Base-by-base conservation (phyloP, 2,113 vertebrate species). In the Neopipo cinnamomea region DNA sequence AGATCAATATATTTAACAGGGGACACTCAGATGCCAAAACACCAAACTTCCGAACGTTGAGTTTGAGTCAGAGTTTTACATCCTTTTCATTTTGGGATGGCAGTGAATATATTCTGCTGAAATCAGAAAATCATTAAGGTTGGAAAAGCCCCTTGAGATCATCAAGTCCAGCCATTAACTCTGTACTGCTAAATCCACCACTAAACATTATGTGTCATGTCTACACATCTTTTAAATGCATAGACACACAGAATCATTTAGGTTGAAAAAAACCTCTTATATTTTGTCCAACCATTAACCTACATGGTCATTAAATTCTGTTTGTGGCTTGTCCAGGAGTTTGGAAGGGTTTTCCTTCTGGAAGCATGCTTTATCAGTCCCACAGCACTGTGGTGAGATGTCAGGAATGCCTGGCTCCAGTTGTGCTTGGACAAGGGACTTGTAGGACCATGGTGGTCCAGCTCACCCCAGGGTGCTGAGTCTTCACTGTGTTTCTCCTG, bases 361-460 rank as follows among this genome's bases (percentile, higher is more conserved):
- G 13, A 22, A 21, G 31, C 0, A 7, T 12, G 47, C 25, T 68
- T 39, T 37, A 17, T 30, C 17, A 6, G 62, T 16, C 18, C 63
- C 42, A 35, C 55, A 52, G 33, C 19, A 3, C 23, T 3, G 24
- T 2, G 6, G 5, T 15, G 67, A 49, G 83, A 5, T 8, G 15
- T 3, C 25, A 9, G 44, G 23, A 18, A 12, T 53, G 14, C 28
- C 44, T 68, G 68, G 35, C n/a, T 74, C 50, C 28, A 12, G n/a
- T 27, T 13, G 18, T 41, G 70, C 61, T 70, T 11, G 35, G 52
- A 6, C 46, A 23, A 31, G 15, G 44, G 37, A 1, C 8, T 11
- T 5, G 22, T 33, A 56, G 28, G 37, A 1, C 20, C 4, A 0
- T 0, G 3, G 5, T 41, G 73, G 8, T n/a, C 27, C 7, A 22